Conservation (phyloP, 1,140 invertebrate species). For the fruit fly (Drosophila melanogaster) region DNA sequence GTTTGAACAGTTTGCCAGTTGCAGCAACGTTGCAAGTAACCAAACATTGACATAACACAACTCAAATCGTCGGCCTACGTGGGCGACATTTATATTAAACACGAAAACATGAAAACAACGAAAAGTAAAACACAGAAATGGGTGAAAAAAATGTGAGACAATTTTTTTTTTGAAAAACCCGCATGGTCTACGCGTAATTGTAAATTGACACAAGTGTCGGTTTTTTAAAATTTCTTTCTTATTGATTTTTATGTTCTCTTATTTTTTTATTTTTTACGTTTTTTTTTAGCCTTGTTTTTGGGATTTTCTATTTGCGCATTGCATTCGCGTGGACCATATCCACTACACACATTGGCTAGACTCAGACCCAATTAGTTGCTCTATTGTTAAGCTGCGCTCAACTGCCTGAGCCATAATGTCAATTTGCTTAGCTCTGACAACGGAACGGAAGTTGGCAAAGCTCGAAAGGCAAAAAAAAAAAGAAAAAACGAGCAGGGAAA, state of each 20-base stretch:
- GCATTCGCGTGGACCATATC: constrained; percentile 59
- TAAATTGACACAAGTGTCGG: constrained; percentile 78
- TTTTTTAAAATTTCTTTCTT: constrained; percentile 51
- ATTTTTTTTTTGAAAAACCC: constrained; percentile 57
- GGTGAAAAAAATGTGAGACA: constrained; percentile 42
- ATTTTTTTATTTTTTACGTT: constrained; percentile 36
- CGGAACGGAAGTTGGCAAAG: constrained; percentile 76
- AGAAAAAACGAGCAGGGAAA: background rate
- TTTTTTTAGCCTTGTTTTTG: constrained; percentile 43
- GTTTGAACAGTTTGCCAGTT: constrained; percentile 77
- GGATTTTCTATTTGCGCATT: constrained; percentile 80
- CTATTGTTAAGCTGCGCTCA: constrained; percentile 60
- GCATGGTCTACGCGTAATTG: constrained; percentile 51
- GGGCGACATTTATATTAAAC: constrained; percentile 71
- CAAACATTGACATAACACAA: constrained; percentile 65
- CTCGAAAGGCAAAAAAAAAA: constrained; percentile 5
- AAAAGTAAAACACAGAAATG: background rate
- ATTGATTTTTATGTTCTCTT: constrained; percentile 45
- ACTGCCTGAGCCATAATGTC: constrained; percentile 68
- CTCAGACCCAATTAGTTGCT: constrained; percentile 69
- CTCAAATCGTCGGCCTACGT: constrained; percentile 63
- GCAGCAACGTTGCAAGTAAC: constrained; percentile 66
- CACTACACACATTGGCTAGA: constrained; percentile 44
- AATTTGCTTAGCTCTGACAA: constrained; percentile 69
- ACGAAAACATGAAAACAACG: constrained; percentile 12